Percentiles rank a stretch among this genome's conserved stretches.
phyloP scores from a whole-genome alignment of 1,140 invertebrate genomes.

The Drosophila sproati region DNA sequence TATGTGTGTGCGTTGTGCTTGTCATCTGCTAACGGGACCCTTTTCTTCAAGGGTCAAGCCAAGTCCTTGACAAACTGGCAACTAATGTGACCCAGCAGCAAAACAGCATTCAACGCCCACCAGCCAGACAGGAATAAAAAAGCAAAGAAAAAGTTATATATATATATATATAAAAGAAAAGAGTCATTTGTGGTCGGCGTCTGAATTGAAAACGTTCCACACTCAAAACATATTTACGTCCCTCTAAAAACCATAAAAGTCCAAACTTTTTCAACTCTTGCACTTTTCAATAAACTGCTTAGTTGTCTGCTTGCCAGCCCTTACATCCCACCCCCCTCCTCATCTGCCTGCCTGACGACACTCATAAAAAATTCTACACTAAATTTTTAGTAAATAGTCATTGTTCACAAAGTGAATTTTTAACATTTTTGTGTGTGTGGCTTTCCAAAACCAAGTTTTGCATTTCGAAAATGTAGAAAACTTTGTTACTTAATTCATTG shows the following conservation, averaged over 20 bases:
- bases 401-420: too few species aligned
- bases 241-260: neutral
- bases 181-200: constrained; percentile 40
- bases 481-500: too few species aligned
- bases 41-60: neutral
- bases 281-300: constrained; percentile 81
- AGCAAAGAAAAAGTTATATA: too few species aligned
- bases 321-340: too few species aligned
- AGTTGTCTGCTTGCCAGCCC: constrained; percentile 44
- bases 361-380: too few species aligned
- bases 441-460: too few species aligned
- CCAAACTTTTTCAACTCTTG: constrained; percentile 31
- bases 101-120: constrained; percentile 21
- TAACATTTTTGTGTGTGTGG: too few species aligned
- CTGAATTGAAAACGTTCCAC: constrained; percentile 43
- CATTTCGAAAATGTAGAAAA: too few species aligned
- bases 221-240: constrained; percentile 52
- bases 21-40: neutral
- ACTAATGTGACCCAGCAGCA: constrained; percentile 33
- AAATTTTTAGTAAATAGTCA: too few species aligned
- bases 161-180: too few species aligned
- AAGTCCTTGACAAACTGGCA: constrained; percentile 18
- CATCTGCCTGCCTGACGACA: too few species aligned
- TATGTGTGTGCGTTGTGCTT: neutral
- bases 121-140: constrained; percentile 18